These are phyloP conservation scores for Barbus barbus DNA, from an alignment of 2,113 vertebrate genomes.

Conservation along the genomic window DNA sequence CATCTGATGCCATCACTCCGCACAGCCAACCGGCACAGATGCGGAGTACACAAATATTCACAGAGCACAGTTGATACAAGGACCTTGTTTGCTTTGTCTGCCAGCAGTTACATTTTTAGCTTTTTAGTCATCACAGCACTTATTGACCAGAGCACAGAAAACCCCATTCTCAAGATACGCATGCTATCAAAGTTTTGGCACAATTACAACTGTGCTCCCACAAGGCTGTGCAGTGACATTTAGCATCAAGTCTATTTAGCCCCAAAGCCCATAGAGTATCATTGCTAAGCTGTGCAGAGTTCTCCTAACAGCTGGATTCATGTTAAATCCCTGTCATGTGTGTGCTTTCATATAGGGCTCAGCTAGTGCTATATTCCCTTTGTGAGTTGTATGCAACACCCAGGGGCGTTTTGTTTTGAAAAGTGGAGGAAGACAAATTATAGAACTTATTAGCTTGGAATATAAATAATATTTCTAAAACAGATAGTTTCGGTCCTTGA, in stretches of 20 bases:
- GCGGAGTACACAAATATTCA: conserved; percentile 12
- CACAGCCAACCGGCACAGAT: conserved; percentile 33
- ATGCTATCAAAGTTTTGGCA: conserved; percentile 24
- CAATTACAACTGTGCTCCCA: conserved; percentile 24
- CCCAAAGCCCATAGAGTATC: background rate
- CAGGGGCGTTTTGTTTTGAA: background rate
- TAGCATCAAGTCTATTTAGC: conserved; percentile 33
- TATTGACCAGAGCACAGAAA: background rate
- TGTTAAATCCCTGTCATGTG: conserved; percentile 28
- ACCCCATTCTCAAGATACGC: background rate
- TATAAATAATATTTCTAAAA: background rate
- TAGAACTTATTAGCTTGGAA: background rate
- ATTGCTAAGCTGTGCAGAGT: conserved; percentile 10
- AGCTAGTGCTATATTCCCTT: conserved; percentile 11
- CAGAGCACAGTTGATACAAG: background rate
- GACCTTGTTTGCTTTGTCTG: conserved; percentile 15
- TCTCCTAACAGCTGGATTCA: conserved; percentile 39
- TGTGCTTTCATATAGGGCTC: conserved; percentile 19
- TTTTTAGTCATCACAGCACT: background rate
- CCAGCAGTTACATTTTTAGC: background rate
- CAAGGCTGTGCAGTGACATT: conserved; percentile 31
- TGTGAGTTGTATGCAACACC: background rate
- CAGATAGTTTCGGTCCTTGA: too few relatives aligned
- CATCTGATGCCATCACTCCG: conserved; percentile 32
- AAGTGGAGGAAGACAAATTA: background rate